Conservation (phyloP, 2,888 invertebrate genomes). For the Drosophila bunnanda region DNA sequence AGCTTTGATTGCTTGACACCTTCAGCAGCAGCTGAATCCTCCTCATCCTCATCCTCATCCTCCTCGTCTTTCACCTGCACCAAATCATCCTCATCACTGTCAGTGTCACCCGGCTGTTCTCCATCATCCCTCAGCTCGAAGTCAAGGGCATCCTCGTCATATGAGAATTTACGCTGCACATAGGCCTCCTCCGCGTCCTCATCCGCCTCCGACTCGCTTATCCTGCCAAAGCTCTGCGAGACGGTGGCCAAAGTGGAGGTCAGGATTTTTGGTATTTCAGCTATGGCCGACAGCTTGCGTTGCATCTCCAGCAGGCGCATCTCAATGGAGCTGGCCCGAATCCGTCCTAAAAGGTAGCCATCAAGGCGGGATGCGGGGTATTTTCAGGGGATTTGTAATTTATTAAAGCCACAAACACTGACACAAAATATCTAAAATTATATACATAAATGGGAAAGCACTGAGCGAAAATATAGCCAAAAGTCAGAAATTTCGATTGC, state of each 20-base stretch:
- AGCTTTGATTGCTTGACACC: conserved; percentile 52
- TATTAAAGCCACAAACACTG: conserved; percentile 53
- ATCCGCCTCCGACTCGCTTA: conserved; percentile 57
- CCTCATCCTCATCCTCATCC: conserved; percentile 16
- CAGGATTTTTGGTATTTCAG: conserved; percentile 84
- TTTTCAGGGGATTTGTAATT: conserved; percentile 38
- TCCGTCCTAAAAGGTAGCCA: conserved; percentile 44
- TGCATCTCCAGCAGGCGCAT: conserved; percentile 83
- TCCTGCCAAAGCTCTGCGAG: conserved; percentile 82
- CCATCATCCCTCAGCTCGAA: conserved; percentile 74
- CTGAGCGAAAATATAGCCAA: neutral
- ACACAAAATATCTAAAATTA: conserved; percentile 47
- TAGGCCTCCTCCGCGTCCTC: conserved; percentile 25
- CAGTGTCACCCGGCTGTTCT: conserved; percentile 28
- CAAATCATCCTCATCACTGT: conserved; percentile 48
- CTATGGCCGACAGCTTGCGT: conserved; percentile 84
- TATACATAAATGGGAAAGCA: conserved; percentile 39
- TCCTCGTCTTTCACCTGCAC: conserved; percentile 40
- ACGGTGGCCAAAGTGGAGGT: conserved; percentile 84
- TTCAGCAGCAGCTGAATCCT: conserved; percentile 11
- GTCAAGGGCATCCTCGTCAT: conserved; percentile 80
- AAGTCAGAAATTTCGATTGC: neutral
- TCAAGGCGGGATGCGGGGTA: neutral
- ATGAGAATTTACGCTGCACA: conserved; percentile 75
- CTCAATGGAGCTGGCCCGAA: conserved; percentile 79